Base-by-base conservation (phyloP, 1,140 invertebrate genomes). In the Galendromus occidentalis region DNA sequence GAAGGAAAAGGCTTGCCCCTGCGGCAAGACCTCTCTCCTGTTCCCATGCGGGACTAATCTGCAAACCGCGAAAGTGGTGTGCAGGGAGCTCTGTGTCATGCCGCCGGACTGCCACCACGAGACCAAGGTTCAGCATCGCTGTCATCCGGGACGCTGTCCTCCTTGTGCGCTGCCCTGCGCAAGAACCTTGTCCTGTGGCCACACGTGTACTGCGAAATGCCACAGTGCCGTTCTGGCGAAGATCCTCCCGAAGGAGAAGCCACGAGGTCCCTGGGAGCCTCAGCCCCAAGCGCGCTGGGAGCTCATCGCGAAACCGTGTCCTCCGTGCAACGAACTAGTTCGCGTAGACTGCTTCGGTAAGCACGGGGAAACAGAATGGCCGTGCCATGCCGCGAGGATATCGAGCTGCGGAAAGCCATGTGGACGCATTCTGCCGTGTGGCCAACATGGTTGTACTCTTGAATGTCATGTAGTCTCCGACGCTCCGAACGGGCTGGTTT, bases 131-230 rank as follows among this genome's bases (percentile, higher is more conserved):
- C 80, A 80, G 12, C 91, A 95, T 74, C 79, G 79, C 28, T 95
- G 91, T 73, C 91, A 95, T 75, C 88, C 87, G 74, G 87, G 86
- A 0, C 79, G 83, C 12, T 95, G 91, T 76, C 89, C 89, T 7
- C 82, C 85, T 0, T 95, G 91, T 74, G 78, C 77, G 42, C 83
- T 86, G 71, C 75, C 82, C 17, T 94, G 91, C 75, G 76, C 75
- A 0, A 82, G 85, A 70, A 67, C 69, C 0, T 72, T 79, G 12
- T 72, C 77, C 29, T 96, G 91, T 78, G 76, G 76, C 0, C 91
- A 96, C 75, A 72, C 75, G 0, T 95, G 91, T 76, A 79, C 80
- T 45, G 79, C 79, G 0, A 67, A 76, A 20, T 96, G 92, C 75
- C 92, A 95, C 75, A 82, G 84, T 33, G 83, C 84, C 70, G 84